Evolutionary conservation across 2,888 invertebrate species (phyloP).

Genomic region (Anarsia innoxiella): DNA sequence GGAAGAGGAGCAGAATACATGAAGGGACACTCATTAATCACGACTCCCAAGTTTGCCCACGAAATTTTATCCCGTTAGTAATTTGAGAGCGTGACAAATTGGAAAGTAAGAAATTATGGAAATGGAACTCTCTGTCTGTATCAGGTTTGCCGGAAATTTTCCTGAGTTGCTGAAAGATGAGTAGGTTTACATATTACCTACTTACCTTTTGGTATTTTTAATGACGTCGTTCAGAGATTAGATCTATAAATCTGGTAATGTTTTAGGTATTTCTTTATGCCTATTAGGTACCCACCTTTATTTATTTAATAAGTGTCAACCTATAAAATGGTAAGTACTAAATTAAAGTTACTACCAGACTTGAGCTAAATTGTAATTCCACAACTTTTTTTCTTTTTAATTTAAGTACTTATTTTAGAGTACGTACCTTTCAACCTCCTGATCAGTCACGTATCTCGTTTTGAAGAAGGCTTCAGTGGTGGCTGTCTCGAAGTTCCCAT

Average conservation of each 20-base stretch:
- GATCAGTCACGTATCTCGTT: constrained; percentile 72
- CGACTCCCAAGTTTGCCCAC: background rate
- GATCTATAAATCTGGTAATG: too few species aligned
- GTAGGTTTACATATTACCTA: too few species aligned
- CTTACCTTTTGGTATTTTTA: too few species aligned
- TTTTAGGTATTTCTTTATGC: too few species aligned
- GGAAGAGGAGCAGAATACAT: background rate
- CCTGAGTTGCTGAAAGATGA: background rate
- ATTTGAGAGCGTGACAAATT: constrained; percentile 7
- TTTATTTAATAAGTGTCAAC: too few species aligned
- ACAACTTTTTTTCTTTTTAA: too few species aligned
- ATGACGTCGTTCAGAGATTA: too few species aligned
- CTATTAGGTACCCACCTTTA: too few species aligned
- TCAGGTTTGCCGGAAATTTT: background rate
- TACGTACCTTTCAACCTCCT: constrained; percentile 59
- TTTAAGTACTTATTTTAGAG: too few species aligned
- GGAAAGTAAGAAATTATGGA: constrained; percentile 4
- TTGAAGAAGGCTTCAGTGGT: constrained; percentile 82
- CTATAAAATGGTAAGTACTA: too few species aligned
- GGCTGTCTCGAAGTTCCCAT: constrained; percentile 78
- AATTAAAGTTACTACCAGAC: too few species aligned
- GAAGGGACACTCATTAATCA: background rate
- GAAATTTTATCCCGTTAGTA: constrained; percentile 2
- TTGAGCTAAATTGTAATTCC: too few species aligned
- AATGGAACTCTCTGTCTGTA: background rate